Evolutionary conservation across 2,888 invertebrate species (phyloP).

Genomic region (Ceriagrion tenellum): DNA sequence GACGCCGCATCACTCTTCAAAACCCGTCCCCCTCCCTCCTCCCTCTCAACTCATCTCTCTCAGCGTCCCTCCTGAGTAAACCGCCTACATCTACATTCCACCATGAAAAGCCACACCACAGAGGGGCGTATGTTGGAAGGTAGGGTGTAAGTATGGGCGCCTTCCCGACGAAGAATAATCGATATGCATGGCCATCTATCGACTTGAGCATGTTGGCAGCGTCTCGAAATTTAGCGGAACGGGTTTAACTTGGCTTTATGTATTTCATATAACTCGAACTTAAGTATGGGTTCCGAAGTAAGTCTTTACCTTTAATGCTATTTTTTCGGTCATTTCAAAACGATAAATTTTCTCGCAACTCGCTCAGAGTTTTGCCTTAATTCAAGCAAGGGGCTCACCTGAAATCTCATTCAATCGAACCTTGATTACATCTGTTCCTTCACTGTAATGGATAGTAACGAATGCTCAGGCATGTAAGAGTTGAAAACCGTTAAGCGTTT

Average conservation of each 20-base stretch:
- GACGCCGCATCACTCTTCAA: slow-evolving; percentile 21
- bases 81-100: slow-evolving; percentile 15
- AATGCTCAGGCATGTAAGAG: too few species aligned
- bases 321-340: neutral
- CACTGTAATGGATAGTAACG: too few species aligned
- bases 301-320: neutral
- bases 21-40: neutral
- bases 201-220: neutral
- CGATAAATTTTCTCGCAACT: too few species aligned
- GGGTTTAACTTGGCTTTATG: neutral
- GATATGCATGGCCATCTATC: neutral
- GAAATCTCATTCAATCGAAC: too few species aligned
- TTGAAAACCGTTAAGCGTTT: too few species aligned
- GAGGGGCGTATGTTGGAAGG: neutral
- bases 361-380: too few species aligned
- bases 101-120: slow-evolving; percentile 4
- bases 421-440: too few species aligned
- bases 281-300: neutral
- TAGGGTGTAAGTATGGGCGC: neutral
- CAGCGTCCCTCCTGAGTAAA: neutral
- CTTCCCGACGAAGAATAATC: neutral
- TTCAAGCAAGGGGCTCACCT: too few species aligned
- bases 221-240: neutral
- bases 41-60: neutral
- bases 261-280: neutral